These are phyloP conservation scores for Cynodonichthys magdalenae DNA, from an alignment of 2,797 vertebrate species.

Conservation along the genomic window DNA sequence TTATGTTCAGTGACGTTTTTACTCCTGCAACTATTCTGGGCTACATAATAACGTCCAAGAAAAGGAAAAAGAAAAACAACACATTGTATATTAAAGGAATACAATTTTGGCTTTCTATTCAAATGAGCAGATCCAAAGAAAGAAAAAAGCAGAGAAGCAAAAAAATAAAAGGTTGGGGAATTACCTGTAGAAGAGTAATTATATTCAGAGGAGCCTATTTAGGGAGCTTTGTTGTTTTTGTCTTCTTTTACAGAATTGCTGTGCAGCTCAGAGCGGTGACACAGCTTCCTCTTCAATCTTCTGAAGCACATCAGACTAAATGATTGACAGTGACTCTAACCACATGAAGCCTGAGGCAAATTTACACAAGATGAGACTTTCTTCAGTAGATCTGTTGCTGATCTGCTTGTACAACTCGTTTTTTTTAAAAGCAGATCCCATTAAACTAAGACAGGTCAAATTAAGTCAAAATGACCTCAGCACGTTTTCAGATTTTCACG, in stretches of 20 bases:
- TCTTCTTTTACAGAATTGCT: slow-evolving; percentile 47
- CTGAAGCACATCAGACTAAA: slow-evolving; percentile 67
- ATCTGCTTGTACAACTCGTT: slow-evolving; percentile 27
- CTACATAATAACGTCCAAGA: slow-evolving; percentile 71
- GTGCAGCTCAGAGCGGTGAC: slow-evolving; percentile 43
- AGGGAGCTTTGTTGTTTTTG: slow-evolving; percentile 63
- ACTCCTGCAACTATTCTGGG: slow-evolving; percentile 68
- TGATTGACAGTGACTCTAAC: slow-evolving; percentile 74
- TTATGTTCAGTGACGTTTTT: slow-evolving; percentile 76
- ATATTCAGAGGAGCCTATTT: slow-evolving; percentile 70
- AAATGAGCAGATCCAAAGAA: slow-evolving; percentile 72
- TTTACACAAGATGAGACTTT: slow-evolving; percentile 40
- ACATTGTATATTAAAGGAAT: slow-evolving; percentile 70
- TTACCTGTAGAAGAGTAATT: slow-evolving; percentile 74
- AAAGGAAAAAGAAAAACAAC: slow-evolving; percentile 60
- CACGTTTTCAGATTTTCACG: no score
- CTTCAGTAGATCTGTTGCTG: slow-evolving; percentile 38
- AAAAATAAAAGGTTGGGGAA: slow-evolving; percentile 41
- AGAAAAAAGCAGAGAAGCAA: slow-evolving; percentile 23
- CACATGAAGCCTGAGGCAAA: slow-evolving; percentile 60
- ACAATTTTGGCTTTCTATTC: slow-evolving; percentile 69
- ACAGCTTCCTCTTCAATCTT: slow-evolving; percentile 41
- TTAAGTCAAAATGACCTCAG: no score
- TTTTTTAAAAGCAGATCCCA: not conserved
- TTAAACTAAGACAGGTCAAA: no score